These are phyloP conservation scores for Oreochromis tanganicae DNA, from an alignment of 2,113 vertebrate genomes.

Conservation along the genomic window DNA sequence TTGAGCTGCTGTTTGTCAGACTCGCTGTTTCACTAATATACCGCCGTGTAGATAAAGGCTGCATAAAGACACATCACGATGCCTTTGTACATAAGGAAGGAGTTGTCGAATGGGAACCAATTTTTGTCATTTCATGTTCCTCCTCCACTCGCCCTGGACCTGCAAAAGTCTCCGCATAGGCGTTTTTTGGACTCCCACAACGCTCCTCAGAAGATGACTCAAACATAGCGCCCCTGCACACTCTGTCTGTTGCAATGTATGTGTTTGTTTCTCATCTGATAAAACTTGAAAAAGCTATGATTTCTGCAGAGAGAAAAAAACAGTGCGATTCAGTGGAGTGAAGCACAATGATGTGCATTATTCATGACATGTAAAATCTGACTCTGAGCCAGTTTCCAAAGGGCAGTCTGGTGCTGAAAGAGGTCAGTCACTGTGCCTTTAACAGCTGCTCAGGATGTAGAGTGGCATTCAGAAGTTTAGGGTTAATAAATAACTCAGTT, in stretches of 20 bases:
- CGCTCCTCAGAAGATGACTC: conserved; percentile 31
- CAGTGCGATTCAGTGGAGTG: background rate
- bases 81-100: background rate
- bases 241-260: background rate
- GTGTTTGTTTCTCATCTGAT: background rate
- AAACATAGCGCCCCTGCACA: conserved; percentile 22
- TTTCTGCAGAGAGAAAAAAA: background rate
- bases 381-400: conserved; percentile 30
- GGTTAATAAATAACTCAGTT: conserved; percentile 49
- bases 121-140: conserved; percentile 3
- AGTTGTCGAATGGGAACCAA: background rate
- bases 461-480: background rate
- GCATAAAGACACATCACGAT: background rate
- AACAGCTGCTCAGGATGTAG: conserved; percentile 40
- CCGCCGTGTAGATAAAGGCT: background rate
- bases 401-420: background rate
- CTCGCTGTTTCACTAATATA: background rate
- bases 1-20: background rate
- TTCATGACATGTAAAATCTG: conserved; percentile 18
- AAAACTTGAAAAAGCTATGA: background rate
- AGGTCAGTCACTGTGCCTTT: conserved; percentile 5
- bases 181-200: conserved; percentile 26
- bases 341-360: background rate
- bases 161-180: background rate
- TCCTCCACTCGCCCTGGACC: background rate